Conservation (phyloP, 2,888 invertebrate genomes). For the Tethea ocularis region DNA sequence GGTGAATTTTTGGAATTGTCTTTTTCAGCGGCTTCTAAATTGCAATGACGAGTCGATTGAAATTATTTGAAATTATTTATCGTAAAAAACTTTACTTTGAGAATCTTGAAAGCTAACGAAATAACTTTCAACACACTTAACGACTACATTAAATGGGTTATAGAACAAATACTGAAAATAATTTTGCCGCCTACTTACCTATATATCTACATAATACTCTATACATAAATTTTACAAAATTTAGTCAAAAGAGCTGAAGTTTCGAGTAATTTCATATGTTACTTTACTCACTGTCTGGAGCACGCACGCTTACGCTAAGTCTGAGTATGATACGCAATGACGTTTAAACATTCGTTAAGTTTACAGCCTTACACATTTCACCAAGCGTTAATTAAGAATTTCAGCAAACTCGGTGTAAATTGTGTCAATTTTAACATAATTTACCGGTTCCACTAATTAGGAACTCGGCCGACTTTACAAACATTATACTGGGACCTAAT, state of each 20-base stretch:
- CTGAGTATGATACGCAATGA: neutral
- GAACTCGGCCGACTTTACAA: conserved; percentile 45
- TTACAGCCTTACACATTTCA: neutral
- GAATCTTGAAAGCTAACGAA: no score
- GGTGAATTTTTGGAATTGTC: neutral
- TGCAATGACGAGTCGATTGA: neutral
- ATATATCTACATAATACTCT: neutral
- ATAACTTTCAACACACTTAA: neutral
- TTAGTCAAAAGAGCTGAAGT: neutral
- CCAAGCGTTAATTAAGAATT: conserved; percentile 13
- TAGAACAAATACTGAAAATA: no score
- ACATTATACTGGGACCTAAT: conserved; percentile 48
- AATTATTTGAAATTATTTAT: neutral
- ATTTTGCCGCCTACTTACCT: no score
- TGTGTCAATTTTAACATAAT: conserved; percentile 47
- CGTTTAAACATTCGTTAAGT: neutral
- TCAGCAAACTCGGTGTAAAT: conserved; percentile 20
- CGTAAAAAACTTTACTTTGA: no score
- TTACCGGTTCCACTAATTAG: conserved; percentile 42
- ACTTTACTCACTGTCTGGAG: neutral
- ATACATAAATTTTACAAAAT: neutral
- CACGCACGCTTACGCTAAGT: neutral
- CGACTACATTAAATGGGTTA: no score
- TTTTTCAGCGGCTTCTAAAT: neutral
- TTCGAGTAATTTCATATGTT: neutral